Evolutionary conservation across 1,140 invertebrate species (phyloP).

Genomic region (Drosophila serrata): DNA sequence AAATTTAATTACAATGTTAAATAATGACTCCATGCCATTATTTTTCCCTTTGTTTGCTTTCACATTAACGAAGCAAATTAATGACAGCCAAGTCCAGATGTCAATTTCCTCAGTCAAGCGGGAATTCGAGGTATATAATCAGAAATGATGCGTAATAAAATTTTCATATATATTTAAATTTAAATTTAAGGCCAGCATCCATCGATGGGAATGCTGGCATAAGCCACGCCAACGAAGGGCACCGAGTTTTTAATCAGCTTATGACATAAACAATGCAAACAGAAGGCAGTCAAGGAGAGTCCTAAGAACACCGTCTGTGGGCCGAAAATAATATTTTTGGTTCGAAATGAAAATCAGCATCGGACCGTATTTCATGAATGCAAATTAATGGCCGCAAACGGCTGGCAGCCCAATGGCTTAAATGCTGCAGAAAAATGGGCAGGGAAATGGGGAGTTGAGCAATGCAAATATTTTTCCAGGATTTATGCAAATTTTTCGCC

Average conservation of each 20-base stretch:
- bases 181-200: slow-evolving; percentile 13
- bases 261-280: slow-evolving; percentile 17
- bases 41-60: slow-evolving; percentile 50
- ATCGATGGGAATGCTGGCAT: not conserved
- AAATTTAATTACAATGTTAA: slow-evolving; percentile 61
- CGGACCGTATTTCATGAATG: slow-evolving; percentile 48
- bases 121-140: slow-evolving; percentile 30
- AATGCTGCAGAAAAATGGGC: slow-evolving; percentile 28
- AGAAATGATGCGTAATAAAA: slow-evolving; percentile 25
- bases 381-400: slow-evolving; percentile 58
- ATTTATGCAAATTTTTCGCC: slow-evolving; percentile 72
- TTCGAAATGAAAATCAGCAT: slow-evolving; percentile 35
- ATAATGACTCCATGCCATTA: slow-evolving; percentile 51
- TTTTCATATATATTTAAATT: slow-evolving; percentile 29
- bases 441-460: not conserved
- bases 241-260: slow-evolving; percentile 12
- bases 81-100: slow-evolving; percentile 53
- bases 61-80: slow-evolving; percentile 53
- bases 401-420: slow-evolving; percentile 17
- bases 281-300: slow-evolving; percentile 1
- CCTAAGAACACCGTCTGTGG: slow-evolving; percentile 20
- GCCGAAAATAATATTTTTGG: slow-evolving; percentile 19
- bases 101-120: slow-evolving; percentile 38
- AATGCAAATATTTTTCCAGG: slow-evolving; percentile 71
- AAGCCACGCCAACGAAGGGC: not conserved